Evolutionary conservation across 2,888 invertebrate species (phyloP).

Genomic region (Cordilura impudica): DNA sequence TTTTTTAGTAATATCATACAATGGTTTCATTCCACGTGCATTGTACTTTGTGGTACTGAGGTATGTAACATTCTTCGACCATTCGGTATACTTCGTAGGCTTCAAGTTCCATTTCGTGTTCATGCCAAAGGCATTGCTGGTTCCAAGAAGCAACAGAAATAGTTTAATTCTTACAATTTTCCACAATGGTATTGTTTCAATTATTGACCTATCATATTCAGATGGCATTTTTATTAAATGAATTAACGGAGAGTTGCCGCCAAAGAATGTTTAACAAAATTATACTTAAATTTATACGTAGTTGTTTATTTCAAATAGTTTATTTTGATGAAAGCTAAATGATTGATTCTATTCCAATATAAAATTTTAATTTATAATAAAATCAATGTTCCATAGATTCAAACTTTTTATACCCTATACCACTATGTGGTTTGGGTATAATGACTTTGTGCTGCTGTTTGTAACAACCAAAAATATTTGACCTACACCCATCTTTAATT

Average conservation of each 20-base stretch:
- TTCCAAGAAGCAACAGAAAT: constrained; percentile 15
- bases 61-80: constrained; percentile 81
- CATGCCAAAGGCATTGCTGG: constrained; percentile 64
- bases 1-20: constrained; percentile 86
- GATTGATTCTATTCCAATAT: background rate
- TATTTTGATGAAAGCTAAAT: background rate
- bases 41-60: constrained; percentile 82
- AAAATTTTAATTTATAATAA: background rate
- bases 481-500: too few relatives aligned
- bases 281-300: background rate
- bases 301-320: background rate
- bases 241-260: background rate
- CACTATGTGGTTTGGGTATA: too few relatives aligned
- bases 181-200: constrained; percentile 38
- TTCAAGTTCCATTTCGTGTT: constrained; percentile 78
- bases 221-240: constrained; percentile 41
- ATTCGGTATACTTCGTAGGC: constrained; percentile 81
- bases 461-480: too few relatives aligned
- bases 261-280: constrained; percentile 37
- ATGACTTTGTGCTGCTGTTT: too few relatives aligned
- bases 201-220: constrained; percentile 16
- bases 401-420: too few relatives aligned
- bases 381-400: background rate
- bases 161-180: constrained; percentile 32
- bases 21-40: constrained; percentile 88